A percentile compares a stretch with the other conserved stretches of the same genome.
phyloP scores from a whole-genome alignment of 2,888 invertebrate genomes.

The Rhaphigaster nebulosa region DNA sequence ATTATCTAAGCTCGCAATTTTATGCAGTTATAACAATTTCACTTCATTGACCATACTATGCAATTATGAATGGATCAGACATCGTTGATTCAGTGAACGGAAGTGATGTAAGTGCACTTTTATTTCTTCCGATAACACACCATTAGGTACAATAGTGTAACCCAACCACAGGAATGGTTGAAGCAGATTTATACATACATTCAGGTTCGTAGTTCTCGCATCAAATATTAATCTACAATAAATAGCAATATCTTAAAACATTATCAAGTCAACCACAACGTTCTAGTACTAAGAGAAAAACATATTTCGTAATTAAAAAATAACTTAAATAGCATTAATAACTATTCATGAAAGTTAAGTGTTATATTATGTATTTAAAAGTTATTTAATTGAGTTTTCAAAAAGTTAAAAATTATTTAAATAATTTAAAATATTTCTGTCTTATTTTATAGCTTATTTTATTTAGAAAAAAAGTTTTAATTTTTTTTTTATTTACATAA shows the following conservation, averaged over 20 bases:
- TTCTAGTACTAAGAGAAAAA: too few species aligned
- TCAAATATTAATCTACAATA: not conserved
- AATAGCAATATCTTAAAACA: too few species aligned
- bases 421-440: too few species aligned
- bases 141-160: not conserved
- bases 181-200: not conserved
- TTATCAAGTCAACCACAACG: too few species aligned
- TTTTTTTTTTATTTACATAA: too few species aligned
- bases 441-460: too few species aligned
- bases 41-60: not conserved
- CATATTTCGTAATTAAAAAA: not conserved
- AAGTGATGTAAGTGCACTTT: not conserved
- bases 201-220: not conserved
- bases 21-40: not conserved
- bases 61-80: not conserved
- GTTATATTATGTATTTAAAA: too few species aligned
- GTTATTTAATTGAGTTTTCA: too few species aligned
- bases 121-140: not conserved
- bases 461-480: too few species aligned
- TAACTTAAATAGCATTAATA: too few species aligned
- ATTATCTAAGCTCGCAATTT: not conserved
- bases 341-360: too few species aligned
- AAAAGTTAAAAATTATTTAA: too few species aligned
- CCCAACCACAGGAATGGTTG: not conserved
- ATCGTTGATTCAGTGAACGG: not conserved